These are phyloP conservation scores for human (Homo sapiens) DNA, from an alignment of 2,113 vertebrate species.

Conservation along the genomic window GRCh38 chr3:99720001-99720500, in stretches of 20 bases:
- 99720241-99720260: neutral
- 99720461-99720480: neutral
- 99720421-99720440: neutral
- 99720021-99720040: neutral
- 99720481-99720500: neutral
- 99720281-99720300: neutral
- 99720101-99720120: neutral
- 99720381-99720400: neutral
- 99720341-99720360: neutral
- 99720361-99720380: neutral
- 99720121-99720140: slow-evolving; percentile 52
- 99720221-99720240: slow-evolving; percentile 37
- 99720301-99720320: slow-evolving; percentile 32
- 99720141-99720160: neutral
- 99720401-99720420: neutral
- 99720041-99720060: slow-evolving; percentile 17
- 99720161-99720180: slow-evolving; percentile 37
- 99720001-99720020: slow-evolving; percentile 48
- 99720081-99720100: slow-evolving; percentile 35
- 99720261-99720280: slow-evolving; percentile 41
- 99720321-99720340: neutral
- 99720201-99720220: neutral
- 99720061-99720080: slow-evolving; percentile 51
- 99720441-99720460: neutral
- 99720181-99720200: slow-evolving; percentile 16